Evolutionary conservation across 2,797 vertebrate species (phyloP).

Genomic region (Hippocampus kuda): DNA sequence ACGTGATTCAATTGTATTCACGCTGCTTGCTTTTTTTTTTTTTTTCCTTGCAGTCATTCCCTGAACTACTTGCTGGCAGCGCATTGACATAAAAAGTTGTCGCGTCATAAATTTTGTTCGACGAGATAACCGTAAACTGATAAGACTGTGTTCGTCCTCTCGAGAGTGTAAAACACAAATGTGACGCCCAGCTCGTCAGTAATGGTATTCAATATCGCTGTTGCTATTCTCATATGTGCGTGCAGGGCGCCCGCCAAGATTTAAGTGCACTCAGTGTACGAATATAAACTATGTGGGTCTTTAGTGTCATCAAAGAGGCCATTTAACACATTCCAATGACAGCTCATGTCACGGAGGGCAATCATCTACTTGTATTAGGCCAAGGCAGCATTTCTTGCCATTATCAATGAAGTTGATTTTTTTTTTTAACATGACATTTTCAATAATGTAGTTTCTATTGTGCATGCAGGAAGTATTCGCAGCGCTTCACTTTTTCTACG

Average conservation of each 20-base stretch:
- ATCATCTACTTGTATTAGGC: neutral
- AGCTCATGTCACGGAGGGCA: slow-evolving; percentile 13
- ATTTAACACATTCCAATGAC: slow-evolving; percentile 32
- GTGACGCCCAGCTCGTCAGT: slow-evolving; percentile 47
- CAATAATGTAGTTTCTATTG: too few relatives aligned
- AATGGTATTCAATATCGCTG: slow-evolving; percentile 58
- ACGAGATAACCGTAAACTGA: neutral
- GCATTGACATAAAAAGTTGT: neutral
- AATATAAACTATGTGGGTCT: slow-evolving; percentile 64
- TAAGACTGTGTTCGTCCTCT: neutral
- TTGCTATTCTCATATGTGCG: slow-evolving; percentile 56
- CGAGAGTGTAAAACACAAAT: slow-evolving; percentile 10
- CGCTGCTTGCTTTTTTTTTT: slow-evolving; percentile 9
- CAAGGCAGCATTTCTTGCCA: neutral
- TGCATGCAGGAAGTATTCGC: too few relatives aligned
- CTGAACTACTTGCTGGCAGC: neutral
- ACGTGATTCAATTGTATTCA: slow-evolving; percentile 28
- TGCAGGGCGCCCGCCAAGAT: slow-evolving; percentile 37
- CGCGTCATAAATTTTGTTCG: neutral
- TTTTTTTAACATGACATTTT: neutral
- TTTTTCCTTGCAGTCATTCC: slow-evolving; percentile 27
- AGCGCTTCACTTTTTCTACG: too few relatives aligned
- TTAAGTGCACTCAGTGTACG: slow-evolving; percentile 45
- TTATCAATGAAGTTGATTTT: neutral
- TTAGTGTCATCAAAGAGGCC: slow-evolving; percentile 26